These are phyloP conservation scores for Vidua chalybeata DNA, from an alignment of 2,113 vertebrate species.

Conservation along the genomic window DNA sequence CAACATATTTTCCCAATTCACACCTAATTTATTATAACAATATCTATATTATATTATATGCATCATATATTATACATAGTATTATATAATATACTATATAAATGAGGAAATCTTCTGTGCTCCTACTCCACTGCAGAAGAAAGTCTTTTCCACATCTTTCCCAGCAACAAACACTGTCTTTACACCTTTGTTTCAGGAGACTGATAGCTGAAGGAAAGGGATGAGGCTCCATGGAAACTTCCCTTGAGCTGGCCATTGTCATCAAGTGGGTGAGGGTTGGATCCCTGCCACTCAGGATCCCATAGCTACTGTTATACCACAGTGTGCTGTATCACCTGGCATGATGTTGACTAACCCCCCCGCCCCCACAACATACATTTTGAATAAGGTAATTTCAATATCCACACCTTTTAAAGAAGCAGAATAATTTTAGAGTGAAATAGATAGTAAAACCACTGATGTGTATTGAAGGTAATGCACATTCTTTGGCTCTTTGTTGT, in stretches of 20 bases:
- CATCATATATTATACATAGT: neutral
- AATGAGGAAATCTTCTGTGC: neutral
- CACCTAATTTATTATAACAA: neutral
- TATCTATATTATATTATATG: neutral
- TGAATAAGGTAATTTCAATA: neutral
- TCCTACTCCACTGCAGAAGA: neutral
- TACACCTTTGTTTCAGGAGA: neutral
- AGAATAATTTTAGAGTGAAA: neutral
- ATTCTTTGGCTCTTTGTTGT: slow-evolving; percentile 77
- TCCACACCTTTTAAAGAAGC: neutral
- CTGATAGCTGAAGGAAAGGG: neutral
- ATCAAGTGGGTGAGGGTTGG: neutral
- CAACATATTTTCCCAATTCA: neutral
- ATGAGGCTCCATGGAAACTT: slow-evolving; percentile 30
- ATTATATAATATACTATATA: neutral
- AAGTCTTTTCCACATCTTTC: neutral
- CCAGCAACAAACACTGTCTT: neutral
- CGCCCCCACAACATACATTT: neutral
- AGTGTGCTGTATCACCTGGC: neutral
- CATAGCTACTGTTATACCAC: neutral
- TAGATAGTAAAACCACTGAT: neutral
- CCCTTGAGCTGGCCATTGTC: neutral
- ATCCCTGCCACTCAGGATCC: neutral
- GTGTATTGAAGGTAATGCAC: slow-evolving; percentile 75
- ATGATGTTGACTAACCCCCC: accelerated